Evolutionary conservation across 2,113 vertebrate genomes (phyloP).

Genomic region (Dasyornis broadbenti): DNA sequence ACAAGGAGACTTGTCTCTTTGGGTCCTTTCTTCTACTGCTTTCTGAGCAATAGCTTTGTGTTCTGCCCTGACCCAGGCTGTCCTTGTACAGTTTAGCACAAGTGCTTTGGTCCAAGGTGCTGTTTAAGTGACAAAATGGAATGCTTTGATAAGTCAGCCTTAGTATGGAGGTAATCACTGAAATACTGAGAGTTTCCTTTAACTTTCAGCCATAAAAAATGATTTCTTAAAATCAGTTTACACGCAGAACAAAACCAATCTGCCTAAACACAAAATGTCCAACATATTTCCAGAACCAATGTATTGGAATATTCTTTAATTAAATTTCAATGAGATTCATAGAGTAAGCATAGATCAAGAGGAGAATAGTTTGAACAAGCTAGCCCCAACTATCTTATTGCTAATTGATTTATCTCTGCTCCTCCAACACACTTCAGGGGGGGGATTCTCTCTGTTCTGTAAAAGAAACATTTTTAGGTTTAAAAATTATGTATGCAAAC

Average conservation of each 20-base stretch:
- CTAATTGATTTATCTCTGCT: conserved; percentile 27
- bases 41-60: not conserved
- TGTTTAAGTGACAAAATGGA: not conserved
- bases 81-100: not conserved
- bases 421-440: not conserved
- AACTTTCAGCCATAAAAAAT: not conserved
- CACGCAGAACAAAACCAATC: not conserved
- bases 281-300: not conserved
- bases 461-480: not conserved
- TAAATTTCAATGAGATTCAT: not conserved
- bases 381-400: not conserved
- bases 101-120: not conserved
- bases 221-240: not conserved
- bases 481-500: not conserved
- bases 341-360: not conserved
- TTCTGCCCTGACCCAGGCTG: not conserved
- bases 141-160: not conserved
- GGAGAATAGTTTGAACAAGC: conserved; percentile 3
- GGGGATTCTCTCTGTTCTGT: conserved; percentile 16
- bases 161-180: not conserved
- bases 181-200: not conserved
- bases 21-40: not conserved
- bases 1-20: not conserved
- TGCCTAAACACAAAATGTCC: not conserved
- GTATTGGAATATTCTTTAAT: not conserved